These are phyloP conservation scores for Cyprinella venusta DNA, from an alignment of 2,797 vertebrate genomes.

Conservation along the genomic window DNA sequence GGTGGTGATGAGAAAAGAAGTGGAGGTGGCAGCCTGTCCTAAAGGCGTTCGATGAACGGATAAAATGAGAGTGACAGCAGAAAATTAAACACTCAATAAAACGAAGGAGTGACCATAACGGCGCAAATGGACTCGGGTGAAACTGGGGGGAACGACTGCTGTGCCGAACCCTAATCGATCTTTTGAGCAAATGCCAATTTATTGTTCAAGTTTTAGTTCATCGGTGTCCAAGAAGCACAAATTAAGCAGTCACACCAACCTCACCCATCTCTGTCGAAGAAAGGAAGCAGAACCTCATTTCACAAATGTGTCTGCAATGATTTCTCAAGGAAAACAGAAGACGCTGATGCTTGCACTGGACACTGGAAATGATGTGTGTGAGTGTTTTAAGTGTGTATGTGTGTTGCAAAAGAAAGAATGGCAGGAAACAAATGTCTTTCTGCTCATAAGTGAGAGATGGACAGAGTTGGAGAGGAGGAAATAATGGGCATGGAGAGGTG, in stretches of 20 bases:
- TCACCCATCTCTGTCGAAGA: slow-evolving; percentile 22
- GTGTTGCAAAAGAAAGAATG: slow-evolving; percentile 49
- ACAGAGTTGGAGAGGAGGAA: slow-evolving; percentile 57
- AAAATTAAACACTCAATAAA: slow-evolving; percentile 59
- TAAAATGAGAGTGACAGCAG: slow-evolving; percentile 43
- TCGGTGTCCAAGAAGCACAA: neutral
- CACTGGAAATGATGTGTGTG: neutral
- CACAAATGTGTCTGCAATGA: neutral
- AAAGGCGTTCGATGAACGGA: slow-evolving; percentile 42
- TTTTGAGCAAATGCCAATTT: slow-evolving; percentile 19
- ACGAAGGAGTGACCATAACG: slow-evolving; percentile 32
- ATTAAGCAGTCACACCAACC: slow-evolving; percentile 26
- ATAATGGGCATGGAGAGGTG: slow-evolving; percentile 59
- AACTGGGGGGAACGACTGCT: neutral
- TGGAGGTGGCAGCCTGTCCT: slow-evolving; percentile 37
- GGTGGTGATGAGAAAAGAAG: slow-evolving; percentile 32
- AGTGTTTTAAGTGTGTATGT: slow-evolving; percentile 6
- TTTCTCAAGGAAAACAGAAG: slow-evolving; percentile 1
- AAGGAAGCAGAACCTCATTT: slow-evolving; percentile 6
- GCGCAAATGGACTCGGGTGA: slow-evolving; percentile 26
- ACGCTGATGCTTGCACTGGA: too few species aligned
- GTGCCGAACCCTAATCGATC: neutral
- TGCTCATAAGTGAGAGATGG: slow-evolving; percentile 64
- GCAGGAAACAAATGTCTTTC: slow-evolving; percentile 30
- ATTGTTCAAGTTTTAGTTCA: neutral